Evolutionary conservation across 2,888 invertebrate species (phyloP), one percentile per base, ranked within the genome.

Genomic region (Tenthredo scrophulariae): DNA sequence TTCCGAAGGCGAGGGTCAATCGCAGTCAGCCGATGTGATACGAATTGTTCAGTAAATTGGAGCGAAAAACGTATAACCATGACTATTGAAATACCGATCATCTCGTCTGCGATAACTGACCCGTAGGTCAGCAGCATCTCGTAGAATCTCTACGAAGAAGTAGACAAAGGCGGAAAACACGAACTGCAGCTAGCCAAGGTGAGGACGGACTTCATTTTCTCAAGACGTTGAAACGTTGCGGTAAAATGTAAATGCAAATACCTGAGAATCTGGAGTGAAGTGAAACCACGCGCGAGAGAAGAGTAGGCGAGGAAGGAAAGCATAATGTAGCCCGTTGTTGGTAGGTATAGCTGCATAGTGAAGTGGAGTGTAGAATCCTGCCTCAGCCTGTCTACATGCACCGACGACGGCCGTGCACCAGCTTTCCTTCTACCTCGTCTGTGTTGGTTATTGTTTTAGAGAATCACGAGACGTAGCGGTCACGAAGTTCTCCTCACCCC

Each of bases 391-490:
- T 50, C 80, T 80, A 85, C 87, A 86, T 87, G 86, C 86, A 87
- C 85, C 87, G 87, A 86, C 86, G 85, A 85, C 80, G 83, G 82
- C 62, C 83, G 84, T 85, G 85, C 83, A 84, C 84, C 84, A 83
- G 43, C 82, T 86, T 80, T 84, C 84, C 85, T 85, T 85, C 80
- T 22, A 9, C 22, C 43, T 46, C 54, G 54, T 82, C 65, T 86
- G 86, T 88, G 87, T 89, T 86, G 87, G 87, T 88, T 89, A 89
- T 88, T 89, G 89, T 89, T 88, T 89, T 88, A 87, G 87, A 89
- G 87, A 88, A 88, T 88, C 88, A 87, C 88, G 88, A 88, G 87
- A 87, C 85, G 82, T 86, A 85, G 87, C 87, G 86, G 87, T 89
- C 89, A 89, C 88, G 89, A 88, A 87, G 87, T 84, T 86, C 82